Evolutionary conservation across 1,140 invertebrate genomes (phyloP), one percentile per base, ranked within the genome.

Genomic region (Notospermus geniculatus): DNA sequence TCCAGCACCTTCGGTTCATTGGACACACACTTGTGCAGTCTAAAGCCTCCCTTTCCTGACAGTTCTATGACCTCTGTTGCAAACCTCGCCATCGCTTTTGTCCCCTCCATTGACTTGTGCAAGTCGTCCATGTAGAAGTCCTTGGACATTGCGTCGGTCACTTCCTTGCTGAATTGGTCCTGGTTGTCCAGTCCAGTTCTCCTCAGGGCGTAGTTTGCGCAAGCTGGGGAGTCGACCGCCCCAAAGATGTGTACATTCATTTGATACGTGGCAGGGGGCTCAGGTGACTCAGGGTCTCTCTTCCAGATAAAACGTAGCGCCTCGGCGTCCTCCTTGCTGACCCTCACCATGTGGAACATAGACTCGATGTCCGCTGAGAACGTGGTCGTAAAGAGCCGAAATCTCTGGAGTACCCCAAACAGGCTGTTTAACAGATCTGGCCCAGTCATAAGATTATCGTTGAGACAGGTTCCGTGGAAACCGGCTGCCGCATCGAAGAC

Each of bases 371-470:
- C 53, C 7, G 22, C 13, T 5, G 25, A 25, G 2, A 55, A 23
- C 29, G 22, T 25, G 5, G 27, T 25, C 22, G 5, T 2, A 7
- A 25, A 23, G 23, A 27, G 23, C 2, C 53, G 19, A 29, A 55
- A 55, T 23, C 53, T 2, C 53, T 27, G 23, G 2, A 55, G n/a
- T n/a, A 55, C 29, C 5, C 53, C 53, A 25, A 55, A n/a, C 2
- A 55, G 53, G n/a, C 53, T 55, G 28, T 55, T 55, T 25, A 55
- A 13, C 28, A 27, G 25, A n/a, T 55, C 53, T 4, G 53, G 53
- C 2, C 53, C 53, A 7, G 23, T 11, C 17, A 55, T 23, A 7
- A 55, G 53, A 5, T 11, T 7, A 11, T 27, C 53, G 27, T 55
- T 55, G 2, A 55, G 28, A 11, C 11, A 55, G 22, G 9, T 11